phyloP scores from a whole-genome alignment of 2,888 invertebrate genomes.

The Lingula anatina region DNA sequence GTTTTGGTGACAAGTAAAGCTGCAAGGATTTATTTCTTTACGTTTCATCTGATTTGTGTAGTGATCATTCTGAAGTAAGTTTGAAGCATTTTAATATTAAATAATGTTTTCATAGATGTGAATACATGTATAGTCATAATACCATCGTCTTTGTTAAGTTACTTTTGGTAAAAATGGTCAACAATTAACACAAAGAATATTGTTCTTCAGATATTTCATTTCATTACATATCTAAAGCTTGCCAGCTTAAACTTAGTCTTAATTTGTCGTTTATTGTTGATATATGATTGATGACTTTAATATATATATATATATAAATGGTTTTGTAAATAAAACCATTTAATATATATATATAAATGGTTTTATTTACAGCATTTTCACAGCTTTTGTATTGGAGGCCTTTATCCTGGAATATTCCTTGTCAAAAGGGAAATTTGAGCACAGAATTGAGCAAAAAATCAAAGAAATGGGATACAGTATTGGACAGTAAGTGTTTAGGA shows the following conservation, averaged over 20 bases:
- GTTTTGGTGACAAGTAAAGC: slow-evolving; percentile 48
- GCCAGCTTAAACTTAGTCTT: neutral
- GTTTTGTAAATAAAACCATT: no score
- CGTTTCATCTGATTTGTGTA: slow-evolving; percentile 53
- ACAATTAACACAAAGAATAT: neutral
- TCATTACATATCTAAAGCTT: no score
- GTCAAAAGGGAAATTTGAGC: slow-evolving; percentile 47
- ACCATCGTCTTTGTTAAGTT: neutral
- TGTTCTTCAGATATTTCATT: neutral
- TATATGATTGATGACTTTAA: neutral
- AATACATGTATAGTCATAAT: neutral
- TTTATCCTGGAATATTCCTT: slow-evolving; percentile 54
- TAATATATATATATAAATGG: neutral
- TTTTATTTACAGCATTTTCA: slow-evolving; percentile 52
- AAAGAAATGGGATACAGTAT: slow-evolving; percentile 50
- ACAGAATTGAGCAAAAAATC: slow-evolving; percentile 48
- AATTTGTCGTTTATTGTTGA: neutral
- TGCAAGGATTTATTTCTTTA: slow-evolving; percentile 52
- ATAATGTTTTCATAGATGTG: no score
- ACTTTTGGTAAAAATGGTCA: neutral
- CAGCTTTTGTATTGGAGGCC: slow-evolving; percentile 55
- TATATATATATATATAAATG: no score
- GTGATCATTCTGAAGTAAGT: slow-evolving; percentile 54
- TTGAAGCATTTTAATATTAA: no score
- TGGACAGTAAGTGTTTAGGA: slow-evolving; percentile 30